Base-by-base conservation (phyloP, 2,888 invertebrate species). In the Mythimna vitellina region DNA sequence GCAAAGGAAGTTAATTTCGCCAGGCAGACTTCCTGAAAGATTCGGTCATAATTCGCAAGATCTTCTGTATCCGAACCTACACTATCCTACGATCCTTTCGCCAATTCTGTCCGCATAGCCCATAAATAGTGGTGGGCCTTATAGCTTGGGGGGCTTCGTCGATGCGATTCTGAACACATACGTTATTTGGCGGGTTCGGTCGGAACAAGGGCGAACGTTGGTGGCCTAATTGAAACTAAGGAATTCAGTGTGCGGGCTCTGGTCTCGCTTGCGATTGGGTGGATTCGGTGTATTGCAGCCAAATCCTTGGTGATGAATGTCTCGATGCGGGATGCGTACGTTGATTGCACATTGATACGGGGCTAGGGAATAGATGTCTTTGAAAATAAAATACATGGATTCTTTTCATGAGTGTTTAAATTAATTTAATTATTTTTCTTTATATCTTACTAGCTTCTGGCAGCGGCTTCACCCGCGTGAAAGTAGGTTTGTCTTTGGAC, bases 161-260 rank as follows among this genome's bases (percentile, higher is more conserved):
- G 76, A 80, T 80, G 67, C 82, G 75, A 83, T 83, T 84, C 82
- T 78, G 72, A 83, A 85, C 85, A 87, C 81, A 86, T 82, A 81
- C 75, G 83, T 83, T 84, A 86, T 83, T 85, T 77, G 83, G 84
- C 73, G 76, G 78, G 79, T 65, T 58, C 73, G 67, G 69, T 65
- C 61, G 75, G 76, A 84, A 76, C 78, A 85, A 83, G 77, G 80
- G 74, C 70, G 75, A 82, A 65, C 70, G 79, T 76, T 72, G 76
- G 83, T 80, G 73, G 77, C 78, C 76, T 86, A 87, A 87, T 87
- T 87, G 87, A 87, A 87, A 83, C 80, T 84, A 83, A 81, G 87
- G 78, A 83, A 86, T 87, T 85, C 83, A 80, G 84, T 80, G 73
- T 81, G 73, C 74, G 78, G 70, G 73, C 54, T 74, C 29, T 65